A percentile compares a stretch with the other conserved stretches of the same genome.
phyloP scores from a whole-genome alignment of 1,140 invertebrate genomes.

The Cydia splendana region DNA sequence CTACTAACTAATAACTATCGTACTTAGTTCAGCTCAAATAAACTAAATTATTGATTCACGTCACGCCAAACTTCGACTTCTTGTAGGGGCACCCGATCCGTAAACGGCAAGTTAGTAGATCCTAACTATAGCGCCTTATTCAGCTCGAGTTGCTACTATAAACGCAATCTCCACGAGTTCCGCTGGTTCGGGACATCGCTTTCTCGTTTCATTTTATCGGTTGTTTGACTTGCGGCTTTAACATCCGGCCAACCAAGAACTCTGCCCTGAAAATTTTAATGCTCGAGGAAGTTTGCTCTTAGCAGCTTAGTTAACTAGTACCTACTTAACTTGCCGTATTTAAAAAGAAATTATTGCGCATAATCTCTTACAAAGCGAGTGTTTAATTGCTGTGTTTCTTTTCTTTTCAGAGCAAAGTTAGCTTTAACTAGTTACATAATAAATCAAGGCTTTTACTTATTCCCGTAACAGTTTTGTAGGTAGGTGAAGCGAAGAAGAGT shows the following conservation, averaged over 20 bases:
- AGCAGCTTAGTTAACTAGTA: slow-evolving; percentile 34
- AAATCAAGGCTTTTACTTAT: neutral
- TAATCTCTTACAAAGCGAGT: slow-evolving; percentile 33
- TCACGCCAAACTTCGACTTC: neutral
- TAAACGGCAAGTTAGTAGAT: neutral
- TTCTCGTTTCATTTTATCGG: slow-evolving; percentile 26
- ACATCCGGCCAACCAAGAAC: slow-evolving; percentile 36
- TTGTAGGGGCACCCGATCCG: neutral
- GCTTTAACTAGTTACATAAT: neutral
- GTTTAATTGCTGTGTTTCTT: slow-evolving; percentile 1
- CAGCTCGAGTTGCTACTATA: neutral
- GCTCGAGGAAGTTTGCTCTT: slow-evolving; percentile 38
- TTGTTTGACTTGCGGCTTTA: slow-evolving; percentile 47
- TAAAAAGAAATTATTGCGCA: slow-evolving; percentile 42
- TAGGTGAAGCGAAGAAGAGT: slow-evolving; percentile 41
- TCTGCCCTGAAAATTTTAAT: slow-evolving; percentile 46
- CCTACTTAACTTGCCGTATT: slow-evolving; percentile 41
- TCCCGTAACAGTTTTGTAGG: neutral
- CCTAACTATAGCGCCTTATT: slow-evolving; percentile 7
- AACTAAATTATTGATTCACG: slow-evolving; percentile 8
- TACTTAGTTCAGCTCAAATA: neutral
- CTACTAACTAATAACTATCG: neutral
- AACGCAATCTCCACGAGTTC: slow-evolving; percentile 20
- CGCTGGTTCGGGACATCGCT: slow-evolving; percentile 20
- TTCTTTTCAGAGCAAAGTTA: neutral